Percentiles rank a stretch among this genome's conserved stretches.
Conservation (phyloP, 2,888 invertebrate genomes). For the Celastrina argiolus region DNA sequence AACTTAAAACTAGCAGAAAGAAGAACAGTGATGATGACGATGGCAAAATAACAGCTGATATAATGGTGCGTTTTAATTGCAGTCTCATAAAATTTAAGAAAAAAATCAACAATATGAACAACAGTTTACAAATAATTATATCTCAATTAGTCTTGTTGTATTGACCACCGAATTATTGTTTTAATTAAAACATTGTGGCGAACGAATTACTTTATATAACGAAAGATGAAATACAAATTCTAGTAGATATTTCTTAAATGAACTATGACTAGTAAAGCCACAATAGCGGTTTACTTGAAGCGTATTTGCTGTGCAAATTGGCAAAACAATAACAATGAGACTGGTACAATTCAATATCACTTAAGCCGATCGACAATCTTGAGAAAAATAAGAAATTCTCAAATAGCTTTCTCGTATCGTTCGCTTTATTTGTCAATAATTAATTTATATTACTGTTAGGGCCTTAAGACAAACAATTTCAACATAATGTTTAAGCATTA, state of each 20-base stretch:
- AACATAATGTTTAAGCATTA: not conserved
- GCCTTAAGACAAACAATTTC: too few species aligned
- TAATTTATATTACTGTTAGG: not conserved
- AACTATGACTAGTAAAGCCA: not conserved
- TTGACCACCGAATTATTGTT: not conserved
- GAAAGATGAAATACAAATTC: not conserved
- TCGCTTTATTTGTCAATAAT: not conserved
- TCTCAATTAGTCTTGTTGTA: not conserved
- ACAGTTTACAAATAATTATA: not conserved
- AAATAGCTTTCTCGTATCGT: conserved; percentile 12
- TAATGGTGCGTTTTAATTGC: not conserved
- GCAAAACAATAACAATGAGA: conserved; percentile 19
- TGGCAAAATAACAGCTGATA: too few species aligned
- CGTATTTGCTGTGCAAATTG: conserved; percentile 6
- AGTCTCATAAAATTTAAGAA: not conserved
- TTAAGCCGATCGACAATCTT: conserved; percentile 32
- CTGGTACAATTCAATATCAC: conserved; percentile 30
- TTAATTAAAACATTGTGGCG: not conserved
- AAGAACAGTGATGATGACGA: too few species aligned
- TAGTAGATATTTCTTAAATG: not conserved
- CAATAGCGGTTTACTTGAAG: conserved; percentile 6
- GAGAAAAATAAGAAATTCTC: conserved; percentile 49
- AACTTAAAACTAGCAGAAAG: too few species aligned
- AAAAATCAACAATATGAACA: not conserved
- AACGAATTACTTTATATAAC: not conserved